Evolutionary conservation across 2,797 vertebrate species (phyloP), one percentile per base, ranked within the genome.

Genomic region (Hipposideros larvatus): DNA sequence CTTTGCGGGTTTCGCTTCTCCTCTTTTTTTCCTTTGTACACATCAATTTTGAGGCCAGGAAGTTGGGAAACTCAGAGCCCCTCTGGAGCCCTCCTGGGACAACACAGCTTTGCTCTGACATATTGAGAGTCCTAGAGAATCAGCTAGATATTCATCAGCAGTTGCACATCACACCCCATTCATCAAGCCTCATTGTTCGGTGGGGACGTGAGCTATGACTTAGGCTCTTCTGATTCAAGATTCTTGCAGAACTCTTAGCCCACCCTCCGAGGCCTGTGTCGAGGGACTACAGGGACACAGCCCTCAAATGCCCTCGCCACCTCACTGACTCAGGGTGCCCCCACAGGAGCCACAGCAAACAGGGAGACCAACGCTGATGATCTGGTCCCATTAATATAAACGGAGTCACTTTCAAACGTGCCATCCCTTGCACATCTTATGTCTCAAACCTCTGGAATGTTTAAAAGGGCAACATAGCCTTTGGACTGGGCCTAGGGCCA

Each of bases 11-110:
- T 97, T 97, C 80, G 94, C 90, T 95, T 37, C 97, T 96, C 94
- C 75, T 79, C 73, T 43, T 48, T 89, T 74, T 73, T 55, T 37
- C 79, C 91, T 94, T 95, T 87, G 31, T 82, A 95, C 85, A 88
- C 87, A 87, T 74, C 57, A 85, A 94, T 96, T 97, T 94, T 61
- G 87, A 97, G 93, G 94, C 93, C 97, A 98, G 98, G 97, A 98
- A 98, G 96, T 48, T 95, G 97, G 82, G 92, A 98, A 98, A 97
- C 97, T 97, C 96, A 59, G 90, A 96, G 95, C 96, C 87, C 97
- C 94, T 96, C 57, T 78, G 95, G 90, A 94, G 59, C 91, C 95
- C 95, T 97, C 96, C 97, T 0, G 68, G 95, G 90, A 97, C 96
- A 96, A 48, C 19, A 7, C 94, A 96, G 97, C 78, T 97, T 97